Base-by-base conservation (phyloP, 1,140 invertebrate species). In the Halictus rubicundus region DNA sequence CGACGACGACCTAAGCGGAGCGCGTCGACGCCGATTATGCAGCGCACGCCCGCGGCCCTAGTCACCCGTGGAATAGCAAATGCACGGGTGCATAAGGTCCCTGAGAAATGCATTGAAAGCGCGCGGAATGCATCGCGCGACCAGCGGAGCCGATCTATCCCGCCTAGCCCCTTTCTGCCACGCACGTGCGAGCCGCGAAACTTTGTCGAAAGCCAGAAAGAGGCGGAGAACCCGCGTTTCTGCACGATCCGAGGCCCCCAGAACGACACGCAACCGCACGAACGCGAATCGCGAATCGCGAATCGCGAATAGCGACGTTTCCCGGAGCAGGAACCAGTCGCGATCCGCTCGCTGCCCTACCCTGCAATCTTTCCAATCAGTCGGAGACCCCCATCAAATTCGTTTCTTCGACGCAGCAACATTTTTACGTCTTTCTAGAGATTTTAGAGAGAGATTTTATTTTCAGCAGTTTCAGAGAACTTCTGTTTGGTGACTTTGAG, bases 21-120 rank as follows among this genome's bases (percentile, higher is more conserved):
- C 76, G 81, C 82, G 69, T 69, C n/a, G 27, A 25, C 21, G 57
- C n/a, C 16, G 32, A 85, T 89, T 89, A 91, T 91, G 89, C 91
- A 88, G 77, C 73, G 88, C 91, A 92, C 92, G 91, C 87, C 81
- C 87, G 87, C 84, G 89, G 86, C 81, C 81, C 87, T 88, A 84
- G 81, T 84, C 90, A 89, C 91, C 87, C 86, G 86, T 84, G 88
- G 92, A 93, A 93, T 93, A 92, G 89, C 90, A 93, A 93, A 90
- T 85, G 83, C 83, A 81, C 78, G 81, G 77, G 76, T 80, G 83
- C 85, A 86, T 85, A 88, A 88, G 85, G 85, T 89, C 83, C 86
- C 87, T 91, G 90, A 91, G 89, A 90, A 91, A 92, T 90, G 91
- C 89, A 89, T 87, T 65, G 74, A 52, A 69, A 60, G 52, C 66